Evolutionary conservation across 2,113 vertebrate genomes (phyloP), one percentile per base, ranked within the genome.

Genomic region (Melanerpes aurifrons): DNA sequence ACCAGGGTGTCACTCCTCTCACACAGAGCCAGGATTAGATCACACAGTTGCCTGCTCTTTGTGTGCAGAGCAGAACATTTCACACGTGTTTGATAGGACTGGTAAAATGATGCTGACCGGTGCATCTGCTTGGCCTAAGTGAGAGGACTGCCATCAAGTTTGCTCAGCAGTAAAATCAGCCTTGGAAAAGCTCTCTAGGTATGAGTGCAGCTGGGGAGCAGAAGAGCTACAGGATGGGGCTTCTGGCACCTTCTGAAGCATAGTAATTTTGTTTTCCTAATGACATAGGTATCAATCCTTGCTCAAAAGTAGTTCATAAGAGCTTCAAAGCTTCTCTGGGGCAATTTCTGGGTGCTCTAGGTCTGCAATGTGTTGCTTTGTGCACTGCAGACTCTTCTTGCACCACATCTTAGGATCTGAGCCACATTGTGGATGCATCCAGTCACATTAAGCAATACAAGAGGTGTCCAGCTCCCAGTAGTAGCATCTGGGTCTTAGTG

Each of bases 361-460:
- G 53, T 8, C 35, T 45, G 67, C 12, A 2, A 13, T 3, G 2
- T 3, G 4, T 17, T 45, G 29, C 45, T 53, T 43, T 1, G 1
- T 12, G 53, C 31, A 3, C 31, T 4, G 21, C 35, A 35, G 53
- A 2, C 18, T 22, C 21, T 21, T 28, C 35, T 18, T 59, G 43
- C 19, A 11, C 7, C 50, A 5, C 50, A 24, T 19, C 50, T 75
- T 45, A 22, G 57, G 69, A 8, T 21, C 24, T 5, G 22, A 50
- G 47, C 48, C 1, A 0, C 8, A 1, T 1, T 15, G 47, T 5
- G 26, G 47, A 6, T 32, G 4, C 12, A n/a, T 47, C 26, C 58
- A 14, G 53, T 15, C 6, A 2, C 0, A 1, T 22, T n/a, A 12
- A 43, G 56, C 28, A 31, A 7, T 1, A 1, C 0, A 3, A 6